Evolutionary conservation across 2,113 vertebrate species (phyloP).

Genomic region (Hemiprocne comata): DNA sequence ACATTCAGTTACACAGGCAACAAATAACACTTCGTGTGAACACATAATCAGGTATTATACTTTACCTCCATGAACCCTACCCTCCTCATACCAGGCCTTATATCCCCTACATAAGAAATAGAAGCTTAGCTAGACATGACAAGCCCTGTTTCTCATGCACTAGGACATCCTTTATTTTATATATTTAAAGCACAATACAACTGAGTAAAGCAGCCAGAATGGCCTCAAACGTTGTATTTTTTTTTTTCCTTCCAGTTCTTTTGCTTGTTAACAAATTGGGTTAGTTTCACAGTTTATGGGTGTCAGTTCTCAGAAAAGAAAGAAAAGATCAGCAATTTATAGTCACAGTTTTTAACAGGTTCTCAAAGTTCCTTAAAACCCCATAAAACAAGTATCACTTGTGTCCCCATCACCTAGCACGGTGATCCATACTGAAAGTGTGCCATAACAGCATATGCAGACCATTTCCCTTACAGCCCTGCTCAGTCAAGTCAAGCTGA

Average conservation of each 20-base stretch:
- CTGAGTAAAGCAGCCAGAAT: background rate
- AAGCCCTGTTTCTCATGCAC: background rate
- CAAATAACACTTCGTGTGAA: background rate
- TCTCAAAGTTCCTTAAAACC: background rate
- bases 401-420: background rate
- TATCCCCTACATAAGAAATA: background rate
- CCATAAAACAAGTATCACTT: constrained; percentile 3
- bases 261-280: background rate
- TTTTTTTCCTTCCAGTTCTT: background rate
- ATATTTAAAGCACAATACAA: background rate
- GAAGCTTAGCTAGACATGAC: background rate
- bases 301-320: background rate
- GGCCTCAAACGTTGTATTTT: background rate
- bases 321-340: background rate
- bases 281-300: background rate
- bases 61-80: background rate
- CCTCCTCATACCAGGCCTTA: background rate
- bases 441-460: background rate
- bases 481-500: background rate
- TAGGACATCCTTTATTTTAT: background rate
- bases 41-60: background rate
- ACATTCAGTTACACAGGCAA: background rate
- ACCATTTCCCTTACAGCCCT: background rate
- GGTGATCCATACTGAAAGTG: background rate
- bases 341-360: constrained; percentile 5